phyloP scores from a whole-genome alignment of 2,797 vertebrate genomes.

The Molossus alvarezi region DNA sequence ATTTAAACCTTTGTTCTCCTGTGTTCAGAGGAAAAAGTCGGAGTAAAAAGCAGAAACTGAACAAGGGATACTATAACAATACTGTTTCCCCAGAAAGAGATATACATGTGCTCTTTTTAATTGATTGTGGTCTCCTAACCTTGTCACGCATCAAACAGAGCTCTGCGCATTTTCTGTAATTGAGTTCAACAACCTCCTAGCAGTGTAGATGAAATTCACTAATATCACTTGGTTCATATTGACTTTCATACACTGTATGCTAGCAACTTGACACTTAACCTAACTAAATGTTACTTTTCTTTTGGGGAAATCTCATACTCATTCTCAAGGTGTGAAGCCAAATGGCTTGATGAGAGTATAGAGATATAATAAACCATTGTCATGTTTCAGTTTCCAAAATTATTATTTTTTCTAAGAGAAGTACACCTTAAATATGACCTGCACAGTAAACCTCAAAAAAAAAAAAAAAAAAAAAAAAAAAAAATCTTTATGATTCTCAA shows the following conservation, averaged over 20 bases:
- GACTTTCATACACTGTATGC: not conserved
- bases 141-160: constrained; percentile 63
- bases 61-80: constrained; percentile 70
- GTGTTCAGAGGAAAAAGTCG: constrained; percentile 53
- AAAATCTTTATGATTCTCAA: not conserved
- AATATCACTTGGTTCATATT: not conserved
- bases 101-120: constrained; percentile 80
- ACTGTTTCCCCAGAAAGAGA: constrained; percentile 61
- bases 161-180: constrained; percentile 70
- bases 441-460: not conserved
- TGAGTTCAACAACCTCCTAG: constrained; percentile 66
- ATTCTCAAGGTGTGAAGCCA: constrained; percentile 56
- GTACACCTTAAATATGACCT: not conserved
- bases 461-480: not conserved
- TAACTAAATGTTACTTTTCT: constrained; percentile 77
- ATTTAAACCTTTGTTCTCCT: constrained; percentile 53
- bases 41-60: constrained; percentile 19
- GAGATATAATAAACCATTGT: constrained; percentile 16
- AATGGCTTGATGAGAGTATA: constrained; percentile 14
- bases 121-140: constrained; percentile 60
- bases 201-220: not conserved
- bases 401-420: not conserved
- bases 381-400: constrained; percentile 33
- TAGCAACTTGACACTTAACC: constrained; percentile 74
- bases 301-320: constrained; percentile 38